Evolutionary conservation across 2,797 vertebrate genomes (phyloP), one percentile per base, ranked within the genome.

Genomic region (Tinamus major): DNA sequence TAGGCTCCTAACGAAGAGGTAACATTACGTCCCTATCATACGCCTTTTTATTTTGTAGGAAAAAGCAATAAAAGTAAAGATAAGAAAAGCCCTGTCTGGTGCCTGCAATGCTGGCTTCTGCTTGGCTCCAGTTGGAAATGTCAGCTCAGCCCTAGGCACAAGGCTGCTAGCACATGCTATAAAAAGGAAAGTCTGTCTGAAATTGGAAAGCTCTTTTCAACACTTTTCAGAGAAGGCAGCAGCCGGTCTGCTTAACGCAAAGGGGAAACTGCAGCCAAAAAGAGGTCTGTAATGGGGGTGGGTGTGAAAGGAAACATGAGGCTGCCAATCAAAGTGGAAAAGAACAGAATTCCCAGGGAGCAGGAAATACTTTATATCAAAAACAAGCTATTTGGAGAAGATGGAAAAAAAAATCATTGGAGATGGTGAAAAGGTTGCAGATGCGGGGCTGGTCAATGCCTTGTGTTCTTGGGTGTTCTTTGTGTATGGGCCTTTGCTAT

Each of bases 221-320:
- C 56, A 31, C 56, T 67, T 85, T 49, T 56, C 51, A 48, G 63
- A 77, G 85, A 74, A 89, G 51, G 74, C 81, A 87, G 82, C 86
- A 94, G 87, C 55, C 41, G 51, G 58, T 79, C 67, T 44, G 35
- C 35, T 89, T 70, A 81, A 77, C 77, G 74, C 35, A 48, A 0
- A 35, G 77, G 55, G 39, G 67, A 95, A 95, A 61, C 48, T 87
- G 65, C 77, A 93, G 96, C 91, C 89, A 94, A 89, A 92, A 87
- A 63, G 18, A 74, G 72, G 14, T 79, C 82, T 92, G 77, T 88
- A 44, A 76, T 41, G 85, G 87, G 85, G 79, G 82, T 59, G 76
- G 74, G 87, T 86, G 94, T 95, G 91, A 95, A 96, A 95, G 91
- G 82, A 95, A 96, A 83, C 91, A 89, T 86, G 72, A 91, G 87